phyloP scores from a whole-genome alignment of 2,113 vertebrate genomes.

The Cervus canadensis region DNA sequence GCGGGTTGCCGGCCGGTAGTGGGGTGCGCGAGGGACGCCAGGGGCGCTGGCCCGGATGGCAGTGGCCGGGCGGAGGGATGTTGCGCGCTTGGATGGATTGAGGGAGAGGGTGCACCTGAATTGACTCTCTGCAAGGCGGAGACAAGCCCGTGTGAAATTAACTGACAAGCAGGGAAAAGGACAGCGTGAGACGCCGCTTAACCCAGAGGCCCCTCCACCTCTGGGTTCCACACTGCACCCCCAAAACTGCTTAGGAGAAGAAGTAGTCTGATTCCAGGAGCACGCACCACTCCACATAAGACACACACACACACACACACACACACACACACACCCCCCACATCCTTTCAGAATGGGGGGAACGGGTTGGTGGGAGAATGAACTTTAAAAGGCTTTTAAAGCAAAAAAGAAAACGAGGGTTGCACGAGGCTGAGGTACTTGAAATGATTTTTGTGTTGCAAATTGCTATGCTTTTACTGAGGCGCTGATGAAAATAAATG shows the following conservation, averaged over 20 bases:
- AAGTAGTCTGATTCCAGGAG: neutral
- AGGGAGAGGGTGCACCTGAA: neutral
- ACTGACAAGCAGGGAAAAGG: neutral
- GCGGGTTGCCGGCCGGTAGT: accelerated
- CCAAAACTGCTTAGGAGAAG: neutral
- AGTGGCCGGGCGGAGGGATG: neutral
- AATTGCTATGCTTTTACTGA: slow-evolving; percentile 83
- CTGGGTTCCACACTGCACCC: neutral
- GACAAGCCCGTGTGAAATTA: neutral
- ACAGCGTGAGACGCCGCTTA: too few relatives aligned
- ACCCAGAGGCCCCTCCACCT: neutral
- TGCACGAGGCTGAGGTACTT: slow-evolving; percentile 80
- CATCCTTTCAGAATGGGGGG: slow-evolving; percentile 69
- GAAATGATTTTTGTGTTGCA: slow-evolving; percentile 84
- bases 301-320: slow-evolving; percentile 51
- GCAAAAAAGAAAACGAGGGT: slow-evolving; percentile 72
- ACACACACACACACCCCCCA: slow-evolving; percentile 8
- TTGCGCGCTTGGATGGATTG: neutral
- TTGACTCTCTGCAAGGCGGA: neutral
- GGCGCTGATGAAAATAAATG: slow-evolving; percentile 86
- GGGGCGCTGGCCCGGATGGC: neutral
- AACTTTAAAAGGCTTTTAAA: slow-evolving; percentile 83
- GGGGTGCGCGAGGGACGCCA: neutral
- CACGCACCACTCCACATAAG: slow-evolving; percentile 30
- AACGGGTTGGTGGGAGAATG: neutral